phyloP scores from a whole-genome alignment of 2,797 vertebrate species.

The Brachyrhaphis roseni region DNA sequence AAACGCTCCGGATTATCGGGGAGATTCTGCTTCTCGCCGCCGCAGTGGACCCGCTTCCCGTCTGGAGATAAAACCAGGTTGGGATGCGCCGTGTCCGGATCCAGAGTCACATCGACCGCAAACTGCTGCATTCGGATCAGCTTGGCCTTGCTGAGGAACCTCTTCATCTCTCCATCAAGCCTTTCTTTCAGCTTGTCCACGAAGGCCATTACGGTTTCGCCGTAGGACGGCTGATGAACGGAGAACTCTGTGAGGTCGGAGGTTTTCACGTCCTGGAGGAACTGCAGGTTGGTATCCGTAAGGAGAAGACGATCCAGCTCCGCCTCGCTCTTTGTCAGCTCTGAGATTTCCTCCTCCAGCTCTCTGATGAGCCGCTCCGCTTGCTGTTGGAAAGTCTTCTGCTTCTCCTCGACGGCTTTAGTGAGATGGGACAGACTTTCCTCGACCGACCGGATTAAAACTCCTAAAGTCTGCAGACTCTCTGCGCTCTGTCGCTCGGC shows the following conservation, averaged over 20 bases:
- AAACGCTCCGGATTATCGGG: slow-evolving; percentile 27
- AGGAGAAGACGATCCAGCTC: neutral
- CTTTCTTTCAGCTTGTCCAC: slow-evolving; percentile 14
- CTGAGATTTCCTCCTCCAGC: slow-evolving; percentile 39
- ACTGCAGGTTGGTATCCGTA: neutral
- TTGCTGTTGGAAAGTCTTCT: neutral
- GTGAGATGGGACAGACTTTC: slow-evolving; percentile 1
- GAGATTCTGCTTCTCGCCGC: neutral
- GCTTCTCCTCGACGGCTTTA: neutral
- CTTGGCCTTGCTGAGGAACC: neutral
- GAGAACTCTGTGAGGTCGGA: slow-evolving; percentile 7
- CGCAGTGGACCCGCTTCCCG: slow-evolving; percentile 18
- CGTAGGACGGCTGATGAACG: slow-evolving; percentile 8
- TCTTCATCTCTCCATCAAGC: slow-evolving; percentile 8
- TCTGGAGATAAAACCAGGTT: slow-evolving; percentile 30
- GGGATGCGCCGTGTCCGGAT: slow-evolving; percentile 38
- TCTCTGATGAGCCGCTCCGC: neutral
- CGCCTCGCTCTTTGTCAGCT: slow-evolving; percentile 8
- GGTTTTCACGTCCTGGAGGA: neutral
- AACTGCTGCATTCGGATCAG: slow-evolving; percentile 34
- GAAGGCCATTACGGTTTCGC: neutral
- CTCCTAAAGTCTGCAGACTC: neutral
- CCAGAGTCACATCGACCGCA: slow-evolving; percentile 40
- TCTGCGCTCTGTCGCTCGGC: slow-evolving; percentile 26
- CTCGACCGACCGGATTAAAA: slow-evolving; percentile 5